Conservation (phyloP, 2,113 vertebrate genomes). For the Microcebus lehilahytsara region DNA sequence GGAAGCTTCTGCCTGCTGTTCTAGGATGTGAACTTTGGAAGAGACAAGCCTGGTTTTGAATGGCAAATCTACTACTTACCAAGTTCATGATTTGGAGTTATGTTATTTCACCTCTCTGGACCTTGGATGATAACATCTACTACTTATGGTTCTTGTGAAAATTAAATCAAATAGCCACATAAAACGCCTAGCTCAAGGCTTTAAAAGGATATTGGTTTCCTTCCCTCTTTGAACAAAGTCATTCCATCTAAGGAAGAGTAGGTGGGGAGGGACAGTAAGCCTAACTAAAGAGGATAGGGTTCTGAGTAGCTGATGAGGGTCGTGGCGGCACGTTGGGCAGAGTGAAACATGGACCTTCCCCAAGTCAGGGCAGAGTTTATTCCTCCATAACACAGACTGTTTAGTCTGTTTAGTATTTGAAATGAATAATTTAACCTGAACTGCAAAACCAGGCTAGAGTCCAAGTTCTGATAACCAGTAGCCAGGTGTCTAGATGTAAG, state of each 20-base stretch:
- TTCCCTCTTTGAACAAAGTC: background rate
- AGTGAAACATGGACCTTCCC: background rate
- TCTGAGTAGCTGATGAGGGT: background rate
- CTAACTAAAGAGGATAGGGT: background rate
- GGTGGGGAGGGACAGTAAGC: background rate
- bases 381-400: background rate
- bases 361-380: background rate
- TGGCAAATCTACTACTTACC: background rate
- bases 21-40: background rate
- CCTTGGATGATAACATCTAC: background rate
- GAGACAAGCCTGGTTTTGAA: background rate
- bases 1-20: background rate
- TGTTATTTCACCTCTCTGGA: background rate
- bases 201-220: background rate
- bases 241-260: background rate
- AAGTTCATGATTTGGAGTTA: background rate
- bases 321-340: background rate
- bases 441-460: background rate
- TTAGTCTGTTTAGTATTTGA: background rate
- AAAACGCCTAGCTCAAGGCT: background rate
- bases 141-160: background rate
- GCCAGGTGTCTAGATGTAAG: background rate
- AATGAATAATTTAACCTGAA: slow-evolving; percentile 21
- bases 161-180: background rate
- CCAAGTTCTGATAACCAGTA: background rate